Evolutionary conservation across 2,888 invertebrate species (phyloP), one percentile per base, ranked within the genome.

Genomic region (Ctena decussata): DNA sequence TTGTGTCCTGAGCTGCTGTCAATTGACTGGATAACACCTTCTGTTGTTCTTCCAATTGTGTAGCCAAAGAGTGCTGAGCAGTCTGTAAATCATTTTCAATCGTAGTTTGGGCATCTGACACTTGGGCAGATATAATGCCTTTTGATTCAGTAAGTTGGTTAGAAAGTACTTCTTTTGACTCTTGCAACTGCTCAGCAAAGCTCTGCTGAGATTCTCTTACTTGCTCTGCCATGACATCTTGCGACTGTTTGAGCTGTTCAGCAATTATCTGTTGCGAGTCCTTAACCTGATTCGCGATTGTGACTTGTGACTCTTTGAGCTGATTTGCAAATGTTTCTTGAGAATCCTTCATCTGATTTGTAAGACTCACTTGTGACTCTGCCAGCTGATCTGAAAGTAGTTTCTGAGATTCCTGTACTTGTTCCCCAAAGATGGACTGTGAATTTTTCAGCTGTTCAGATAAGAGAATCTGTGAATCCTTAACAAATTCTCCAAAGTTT

Each of bases 391-490:
- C 85, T 11, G 85, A 78, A 18, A 88, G 74, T 8, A 88, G 37
- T 79, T 84, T 88, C 70, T 88, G 88, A 8, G 88, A 88, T 60
- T 85, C 84, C 41, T 88, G 81, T 18, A 88, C 88, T 57, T 88
- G 88, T 18, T 85, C 84, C 39, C 88, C 84, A 73, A 88, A 88
- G 21, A 84, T 57, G 27, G 82, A 70, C 44, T 88, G 88, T 18
- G 88, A 88, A 71, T 85, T 85, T 37, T 85, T 80, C 11, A 88
- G 78, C 53, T 88, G 88, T n/a, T 57, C 79, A 27, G 84, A 83
- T 18, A 88, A 37, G 30, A 88, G 77, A 41, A 60, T 79, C 27
- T 88, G 88, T 0, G 88, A 85, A 60, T 83, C 84, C 57, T 81
- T 84, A 44, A 88, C 88, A 57, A 88, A 78, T 6, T 88, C 88